Conservation (phyloP, 2,797 vertebrate species). For the Sebastolobus altivelis region DNA sequence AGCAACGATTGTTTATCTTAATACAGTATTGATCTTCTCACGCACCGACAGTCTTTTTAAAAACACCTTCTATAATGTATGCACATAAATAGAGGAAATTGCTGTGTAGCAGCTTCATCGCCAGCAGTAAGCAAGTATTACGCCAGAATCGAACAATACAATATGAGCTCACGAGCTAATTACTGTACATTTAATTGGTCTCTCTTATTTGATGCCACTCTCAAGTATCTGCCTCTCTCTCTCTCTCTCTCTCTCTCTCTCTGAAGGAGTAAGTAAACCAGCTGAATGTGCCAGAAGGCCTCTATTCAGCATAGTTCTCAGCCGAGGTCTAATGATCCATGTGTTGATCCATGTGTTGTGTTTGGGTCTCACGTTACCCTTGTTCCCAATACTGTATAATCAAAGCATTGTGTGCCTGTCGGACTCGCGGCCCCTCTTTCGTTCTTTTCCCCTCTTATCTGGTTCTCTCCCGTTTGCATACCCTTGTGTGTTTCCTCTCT, state of each 20-base stretch:
- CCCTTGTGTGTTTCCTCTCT: constrained; percentile 16
- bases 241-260: constrained; percentile 3
- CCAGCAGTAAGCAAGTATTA: background rate
- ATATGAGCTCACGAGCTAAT: background rate
- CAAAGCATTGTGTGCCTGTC: constrained; percentile 74
- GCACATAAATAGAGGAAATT: background rate
- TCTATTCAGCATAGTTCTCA: constrained; percentile 63
- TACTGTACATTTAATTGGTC: constrained; percentile 10
- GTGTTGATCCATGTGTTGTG: constrained; percentile 75
- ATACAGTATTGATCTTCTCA: background rate
- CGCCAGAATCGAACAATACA: background rate
- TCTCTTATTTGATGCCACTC: constrained; percentile 12
- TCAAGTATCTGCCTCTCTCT: constrained; percentile 5
- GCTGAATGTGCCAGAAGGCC: constrained; percentile 54
- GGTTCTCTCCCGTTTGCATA: constrained; percentile 36
- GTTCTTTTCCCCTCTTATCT: constrained; percentile 45
- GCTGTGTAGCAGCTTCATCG: background rate
- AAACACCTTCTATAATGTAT: background rate
- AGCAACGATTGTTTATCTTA: background rate
- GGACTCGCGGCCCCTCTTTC: constrained; percentile 48
- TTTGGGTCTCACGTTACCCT: constrained; percentile 72
- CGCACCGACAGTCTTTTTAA: background rate
- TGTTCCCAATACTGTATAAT: constrained; percentile 70
- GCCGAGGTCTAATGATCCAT: constrained; percentile 67
- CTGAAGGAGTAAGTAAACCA: constrained; percentile 37